Evolutionary conservation across 30 jellyfish, hydroid and myxozoan genomes (phyloP).

Genomic region (Cassiopea xamachana): DNA sequence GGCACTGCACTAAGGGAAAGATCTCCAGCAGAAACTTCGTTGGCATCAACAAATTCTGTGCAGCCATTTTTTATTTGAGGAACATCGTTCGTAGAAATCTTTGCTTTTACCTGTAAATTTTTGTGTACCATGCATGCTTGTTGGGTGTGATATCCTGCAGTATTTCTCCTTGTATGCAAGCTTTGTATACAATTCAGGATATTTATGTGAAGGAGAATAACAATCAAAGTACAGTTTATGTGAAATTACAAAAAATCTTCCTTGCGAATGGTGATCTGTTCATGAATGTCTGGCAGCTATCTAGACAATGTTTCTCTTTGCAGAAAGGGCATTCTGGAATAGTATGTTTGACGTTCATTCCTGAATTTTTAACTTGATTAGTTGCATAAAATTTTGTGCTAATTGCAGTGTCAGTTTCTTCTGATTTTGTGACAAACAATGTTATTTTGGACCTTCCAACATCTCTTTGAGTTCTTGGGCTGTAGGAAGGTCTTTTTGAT

Average conservation of each 20-base stretch:
- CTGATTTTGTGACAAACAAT: constrained; percentile 4
- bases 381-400: not conserved
- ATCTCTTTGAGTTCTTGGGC: constrained; percentile 1
- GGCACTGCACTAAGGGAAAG: constrained; percentile 8
- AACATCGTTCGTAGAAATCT: constrained; percentile 18
- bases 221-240: constrained; percentile 56
- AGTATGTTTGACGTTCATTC: constrained; percentile 10
- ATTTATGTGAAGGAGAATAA: constrained; percentile 36
- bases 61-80: constrained; percentile 17
- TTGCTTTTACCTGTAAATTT: constrained; percentile 32
- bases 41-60: constrained; percentile 3
- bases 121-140: constrained; percentile 60
- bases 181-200: constrained; percentile 26
- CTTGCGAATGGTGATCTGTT: constrained; percentile 46
- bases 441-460: constrained; percentile 21
- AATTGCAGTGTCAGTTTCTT: constrained; percentile 1
- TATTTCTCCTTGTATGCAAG: constrained; percentile 57
- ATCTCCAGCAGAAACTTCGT: not conserved
- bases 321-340: constrained; percentile 44
- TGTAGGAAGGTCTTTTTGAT: constrained; percentile 24
- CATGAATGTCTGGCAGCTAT: constrained; percentile 35
- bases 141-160: constrained; percentile 31
- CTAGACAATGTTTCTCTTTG: constrained; percentile 53
- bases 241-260: constrained; percentile 42
- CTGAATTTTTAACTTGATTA: constrained; percentile 39